Conservation (phyloP, 2,797 vertebrate genomes). For the Champsocephalus gunnari region DNA sequence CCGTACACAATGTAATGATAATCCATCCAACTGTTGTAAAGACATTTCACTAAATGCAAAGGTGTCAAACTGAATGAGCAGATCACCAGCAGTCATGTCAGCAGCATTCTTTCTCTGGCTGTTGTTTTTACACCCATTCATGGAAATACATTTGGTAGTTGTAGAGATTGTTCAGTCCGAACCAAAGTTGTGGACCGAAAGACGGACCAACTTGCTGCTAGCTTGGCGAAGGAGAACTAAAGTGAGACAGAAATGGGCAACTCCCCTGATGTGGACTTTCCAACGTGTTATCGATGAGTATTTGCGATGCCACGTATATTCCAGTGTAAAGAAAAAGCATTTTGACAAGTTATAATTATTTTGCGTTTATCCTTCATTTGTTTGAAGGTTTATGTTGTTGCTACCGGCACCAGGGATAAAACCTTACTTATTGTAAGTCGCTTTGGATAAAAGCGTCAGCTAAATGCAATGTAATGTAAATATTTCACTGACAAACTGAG, state of each 20-base stretch:
- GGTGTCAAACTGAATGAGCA: no score
- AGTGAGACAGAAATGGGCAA: not conserved
- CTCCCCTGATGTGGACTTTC: not conserved
- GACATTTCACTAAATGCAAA: not conserved
- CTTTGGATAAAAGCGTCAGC: no score
- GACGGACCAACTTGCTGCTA: not conserved
- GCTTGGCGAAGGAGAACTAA: not conserved
- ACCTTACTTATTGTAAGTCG: no score
- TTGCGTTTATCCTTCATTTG: not conserved
- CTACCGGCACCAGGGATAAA: not conserved
- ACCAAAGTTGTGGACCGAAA: not conserved
- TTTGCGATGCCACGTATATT: no score
- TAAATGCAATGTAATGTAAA: no score
- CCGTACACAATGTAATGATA: not conserved
- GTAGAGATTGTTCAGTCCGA: not conserved
- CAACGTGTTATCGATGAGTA: not conserved
- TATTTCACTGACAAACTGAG: slow-evolving; percentile 17
- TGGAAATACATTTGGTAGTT: no score
- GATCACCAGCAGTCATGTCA: no score
- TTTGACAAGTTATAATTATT: not conserved
- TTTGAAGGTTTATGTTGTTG: slow-evolving; percentile 6
- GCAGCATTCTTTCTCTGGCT: no score
- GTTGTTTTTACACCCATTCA: no score
- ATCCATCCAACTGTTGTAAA: not conserved
- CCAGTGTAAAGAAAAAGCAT: not conserved